Base-by-base conservation (phyloP, 2,113 vertebrate species). In the Pluvialis apricaria region DNA sequence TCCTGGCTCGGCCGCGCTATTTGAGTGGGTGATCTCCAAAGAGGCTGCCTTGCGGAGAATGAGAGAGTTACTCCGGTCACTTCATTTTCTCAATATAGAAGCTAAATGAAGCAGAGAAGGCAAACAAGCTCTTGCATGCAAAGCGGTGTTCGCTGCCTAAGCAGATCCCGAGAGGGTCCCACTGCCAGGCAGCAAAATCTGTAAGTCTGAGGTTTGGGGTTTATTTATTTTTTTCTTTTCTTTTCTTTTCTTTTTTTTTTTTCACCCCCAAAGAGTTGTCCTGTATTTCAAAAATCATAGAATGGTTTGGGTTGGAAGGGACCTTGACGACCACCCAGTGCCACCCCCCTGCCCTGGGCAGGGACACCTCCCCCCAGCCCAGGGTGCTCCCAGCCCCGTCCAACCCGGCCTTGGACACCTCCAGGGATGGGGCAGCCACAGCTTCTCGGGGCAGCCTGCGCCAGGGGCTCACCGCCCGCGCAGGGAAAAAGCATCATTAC, bases 1-100 rank as follows among this genome's bases (percentile, higher is more conserved):
- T 64, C 47, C 29, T 18, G 0, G 1, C 45, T 65, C 32, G 19
- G 36, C 54, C 2, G 0, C 17, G 34, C 47, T 16, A 3, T 32
- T 38, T 38, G 26, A 11, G 26, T 66, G 40, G 45, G 36, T 31
- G 57, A 40, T 42, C 31, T 66, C 58, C 58, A 54, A 32, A 10
- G 44, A 17, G 19, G 26, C 8, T 49, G 28, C 31, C 13, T 58
- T 44, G 52, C 26, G 31, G n/a, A 36, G 36, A n/a, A 40, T 13
- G 4, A 3, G 15, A 36, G n/a, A 42, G 28, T 66, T 66, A 42
- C 65, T 66, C 42, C 25, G 45, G 52, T 72, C 45, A 31, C 45
- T 86, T 66, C 3, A 12, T 91, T 66, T 82, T 71, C 52, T 72
- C 77, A 29, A 34, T 52, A 18, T 28, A 61, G 65, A 82, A 77